Conservation (phyloP, 1,140 invertebrate species). For the Solenopsis fugax region DNA sequence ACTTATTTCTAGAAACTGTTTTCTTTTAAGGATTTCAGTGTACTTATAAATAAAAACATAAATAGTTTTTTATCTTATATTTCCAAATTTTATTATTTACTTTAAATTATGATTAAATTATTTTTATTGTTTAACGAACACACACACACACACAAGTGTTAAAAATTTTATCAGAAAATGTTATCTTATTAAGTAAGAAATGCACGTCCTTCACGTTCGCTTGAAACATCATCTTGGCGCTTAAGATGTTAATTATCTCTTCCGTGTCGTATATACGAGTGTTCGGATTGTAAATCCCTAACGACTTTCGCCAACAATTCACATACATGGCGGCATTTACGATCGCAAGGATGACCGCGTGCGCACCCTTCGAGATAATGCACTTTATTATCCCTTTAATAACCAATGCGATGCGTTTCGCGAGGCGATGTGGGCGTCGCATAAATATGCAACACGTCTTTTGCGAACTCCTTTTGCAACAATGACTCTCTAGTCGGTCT, state of each 20-base stretch:
- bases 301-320: constrained; percentile 52
- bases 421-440: constrained; percentile 42
- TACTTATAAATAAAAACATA: background rate
- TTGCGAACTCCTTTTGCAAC: constrained; percentile 38
- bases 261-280: background rate
- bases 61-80: background rate
- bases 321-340: constrained; percentile 37
- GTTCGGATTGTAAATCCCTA: constrained; percentile 45
- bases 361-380: constrained; percentile 59
- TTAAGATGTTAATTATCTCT: constrained; percentile 50
- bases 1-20: background rate
- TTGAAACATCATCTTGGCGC: background rate
- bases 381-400: constrained; percentile 73
- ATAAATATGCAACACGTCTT: constrained; percentile 37
- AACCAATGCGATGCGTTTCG: constrained; percentile 34
- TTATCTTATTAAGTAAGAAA: background rate
- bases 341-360: constrained; percentile 17
- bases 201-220: background rate
- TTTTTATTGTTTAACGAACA: background rate
- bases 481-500: constrained; percentile 24
- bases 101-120: background rate
- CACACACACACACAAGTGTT: background rate
- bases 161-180: background rate
- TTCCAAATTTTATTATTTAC: background rate
- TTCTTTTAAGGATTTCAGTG: background rate